Evolutionary conservation across 2,888 invertebrate species (phyloP).

Genomic region (Drosophila algonquin): DNA sequence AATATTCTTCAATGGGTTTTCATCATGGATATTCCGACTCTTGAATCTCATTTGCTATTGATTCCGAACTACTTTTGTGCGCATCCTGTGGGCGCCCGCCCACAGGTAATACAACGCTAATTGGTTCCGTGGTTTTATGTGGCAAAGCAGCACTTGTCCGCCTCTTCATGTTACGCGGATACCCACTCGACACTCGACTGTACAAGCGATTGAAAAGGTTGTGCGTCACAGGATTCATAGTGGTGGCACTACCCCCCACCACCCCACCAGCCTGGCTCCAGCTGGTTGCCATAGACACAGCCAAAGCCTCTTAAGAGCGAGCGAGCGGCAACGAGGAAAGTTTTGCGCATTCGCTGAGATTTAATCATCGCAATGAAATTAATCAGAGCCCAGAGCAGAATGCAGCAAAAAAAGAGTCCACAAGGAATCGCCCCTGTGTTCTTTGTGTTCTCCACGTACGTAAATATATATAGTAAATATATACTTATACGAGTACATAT

Average conservation of each 20-base stretch:
- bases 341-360: constrained; percentile 43
- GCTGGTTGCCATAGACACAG: constrained; percentile 33
- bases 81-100: no score
- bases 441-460: background rate
- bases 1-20: no score
- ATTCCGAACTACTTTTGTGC: no score
- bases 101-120: no score
- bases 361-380: constrained; percentile 58
- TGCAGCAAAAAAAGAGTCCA: constrained; percentile 18
- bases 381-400: constrained; percentile 26
- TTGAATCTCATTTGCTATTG: no score
- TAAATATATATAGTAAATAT: background rate
- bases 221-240: constrained; percentile 14
- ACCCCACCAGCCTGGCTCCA: background rate
- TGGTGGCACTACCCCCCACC: no score
- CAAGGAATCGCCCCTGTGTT: constrained; percentile 8
- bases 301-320: constrained; percentile 13
- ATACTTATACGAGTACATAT: constrained; percentile 33
- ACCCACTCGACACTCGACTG: no score
- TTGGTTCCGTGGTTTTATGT: no score
- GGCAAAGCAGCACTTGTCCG: no score
- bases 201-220: background rate
- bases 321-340: constrained; percentile 2
- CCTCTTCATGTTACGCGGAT: no score
- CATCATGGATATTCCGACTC: no score